Evolutionary conservation across 2,797 vertebrate species (phyloP).

Genomic region (Periparus ater): DNA sequence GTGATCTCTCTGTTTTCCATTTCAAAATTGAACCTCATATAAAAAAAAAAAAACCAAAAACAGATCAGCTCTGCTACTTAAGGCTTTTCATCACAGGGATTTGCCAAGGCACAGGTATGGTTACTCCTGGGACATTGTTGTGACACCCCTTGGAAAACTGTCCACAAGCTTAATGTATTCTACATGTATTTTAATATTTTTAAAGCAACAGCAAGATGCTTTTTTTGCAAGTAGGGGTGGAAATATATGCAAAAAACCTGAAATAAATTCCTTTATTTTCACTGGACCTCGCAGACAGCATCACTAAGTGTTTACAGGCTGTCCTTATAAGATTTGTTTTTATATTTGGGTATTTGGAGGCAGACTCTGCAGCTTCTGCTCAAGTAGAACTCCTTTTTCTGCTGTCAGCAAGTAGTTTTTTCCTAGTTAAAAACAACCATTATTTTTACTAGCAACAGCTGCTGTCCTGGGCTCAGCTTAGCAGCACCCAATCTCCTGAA

Average conservation of each 20-base stretch:
- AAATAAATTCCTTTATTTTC: neutral
- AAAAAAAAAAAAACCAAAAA: no score
- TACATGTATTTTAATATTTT: neutral
- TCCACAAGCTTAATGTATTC: neutral
- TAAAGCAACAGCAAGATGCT: neutral
- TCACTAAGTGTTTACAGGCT: neutral
- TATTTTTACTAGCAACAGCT: slow-evolving; percentile 43
- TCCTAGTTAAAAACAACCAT: neutral
- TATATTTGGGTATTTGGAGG: neutral
- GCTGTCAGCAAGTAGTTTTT: neutral
- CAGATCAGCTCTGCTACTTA: no score
- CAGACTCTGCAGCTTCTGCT: neutral
- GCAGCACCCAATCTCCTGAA: neutral
- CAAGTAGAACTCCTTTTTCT: neutral
- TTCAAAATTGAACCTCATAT: neutral
- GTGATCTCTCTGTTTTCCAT: neutral
- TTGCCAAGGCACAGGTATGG: rapidly evolving
- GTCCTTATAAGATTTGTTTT: neutral
- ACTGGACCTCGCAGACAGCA: neutral
- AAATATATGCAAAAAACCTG: neutral
- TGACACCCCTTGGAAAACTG: neutral
- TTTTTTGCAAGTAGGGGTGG: neutral
- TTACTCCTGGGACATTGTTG: neutral
- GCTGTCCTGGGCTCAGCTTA: neutral
- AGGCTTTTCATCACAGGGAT: neutral